phyloP scores from a whole-genome alignment of 1,140 invertebrate species.

The Oncopeltus fasciatus region DNA sequence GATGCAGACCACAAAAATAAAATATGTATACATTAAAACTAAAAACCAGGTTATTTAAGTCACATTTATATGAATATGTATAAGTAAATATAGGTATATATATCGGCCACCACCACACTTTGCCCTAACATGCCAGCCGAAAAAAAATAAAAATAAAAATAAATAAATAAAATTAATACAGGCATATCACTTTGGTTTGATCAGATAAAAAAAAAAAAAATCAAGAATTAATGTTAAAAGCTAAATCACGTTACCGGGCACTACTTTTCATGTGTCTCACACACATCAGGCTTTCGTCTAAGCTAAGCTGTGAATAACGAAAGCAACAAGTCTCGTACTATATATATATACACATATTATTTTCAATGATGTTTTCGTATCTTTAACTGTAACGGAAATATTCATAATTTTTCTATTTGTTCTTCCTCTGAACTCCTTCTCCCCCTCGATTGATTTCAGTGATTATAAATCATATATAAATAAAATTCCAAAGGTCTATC shows the following conservation, averaged over 20 bases:
- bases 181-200: constrained; percentile 3
- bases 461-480: no score
- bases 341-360: constrained; percentile 10
- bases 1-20: no score
- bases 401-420: no score
- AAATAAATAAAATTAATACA: no score
- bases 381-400: no score
- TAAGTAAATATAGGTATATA: not conserved
- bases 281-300: constrained; percentile 18
- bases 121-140: constrained; percentile 9
- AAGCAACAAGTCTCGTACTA: constrained; percentile 12
- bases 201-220: constrained; percentile 6
- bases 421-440: no score
- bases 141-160: no score
- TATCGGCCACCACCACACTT: constrained; percentile 1
- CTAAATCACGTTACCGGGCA: constrained; percentile 15
- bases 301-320: constrained; percentile 19
- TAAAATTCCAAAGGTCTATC: no score
- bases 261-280: constrained; percentile 13
- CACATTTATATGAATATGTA: no score
- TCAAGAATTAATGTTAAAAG: not conserved
- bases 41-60: not conserved
- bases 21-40: no score
- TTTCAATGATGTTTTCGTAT: no score
- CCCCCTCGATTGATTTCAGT: no score